Evolutionary conservation across 2,888 invertebrate genomes (phyloP).

Genomic region (Ryuthela nishihirai): DNA sequence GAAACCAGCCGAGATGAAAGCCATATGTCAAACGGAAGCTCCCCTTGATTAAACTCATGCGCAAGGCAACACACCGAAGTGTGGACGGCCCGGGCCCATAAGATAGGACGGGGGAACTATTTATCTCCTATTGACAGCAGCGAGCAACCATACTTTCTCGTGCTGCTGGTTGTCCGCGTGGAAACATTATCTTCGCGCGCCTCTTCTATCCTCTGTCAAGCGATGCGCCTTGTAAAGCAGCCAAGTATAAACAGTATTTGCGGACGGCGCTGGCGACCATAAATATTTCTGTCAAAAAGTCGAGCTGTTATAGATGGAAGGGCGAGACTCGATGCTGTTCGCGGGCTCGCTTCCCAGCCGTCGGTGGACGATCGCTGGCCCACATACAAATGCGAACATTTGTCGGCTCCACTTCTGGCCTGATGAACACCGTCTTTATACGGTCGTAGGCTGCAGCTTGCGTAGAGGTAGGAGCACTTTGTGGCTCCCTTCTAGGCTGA

Average conservation of each 20-base stretch:
- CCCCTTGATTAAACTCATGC: slow-evolving; percentile 1
- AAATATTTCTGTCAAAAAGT: slow-evolving; percentile 1
- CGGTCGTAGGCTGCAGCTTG: too few species aligned
- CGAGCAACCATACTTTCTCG: background rate
- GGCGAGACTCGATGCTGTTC: too few species aligned
- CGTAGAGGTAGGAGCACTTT: too few species aligned
- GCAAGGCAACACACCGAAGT: too few species aligned
- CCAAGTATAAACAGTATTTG: slow-evolving; percentile 2
- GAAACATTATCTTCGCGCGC: slow-evolving; percentile 1
- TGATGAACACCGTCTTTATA: too few species aligned
- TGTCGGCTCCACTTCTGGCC: background rate
- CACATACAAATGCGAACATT: slow-evolving; percentile 4
- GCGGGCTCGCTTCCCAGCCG: too few species aligned
- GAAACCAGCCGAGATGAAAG: slow-evolving; percentile 1
- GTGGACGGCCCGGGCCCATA: background rate
- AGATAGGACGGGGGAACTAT: slow-evolving; percentile 1
- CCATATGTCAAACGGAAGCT: slow-evolving; percentile 1
- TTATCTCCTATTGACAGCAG: slow-evolving; percentile 3
- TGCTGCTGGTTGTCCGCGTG: background rate
- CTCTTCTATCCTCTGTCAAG: background rate
- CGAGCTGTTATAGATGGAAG: background rate
- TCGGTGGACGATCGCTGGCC: too few species aligned
- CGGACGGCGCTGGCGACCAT: background rate
- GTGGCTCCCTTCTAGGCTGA: too few species aligned
- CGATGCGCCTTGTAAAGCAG: slow-evolving; percentile 1